Base-by-base conservation (phyloP, 2,797 vertebrate genomes). In the Corythornis leucogaster region DNA sequence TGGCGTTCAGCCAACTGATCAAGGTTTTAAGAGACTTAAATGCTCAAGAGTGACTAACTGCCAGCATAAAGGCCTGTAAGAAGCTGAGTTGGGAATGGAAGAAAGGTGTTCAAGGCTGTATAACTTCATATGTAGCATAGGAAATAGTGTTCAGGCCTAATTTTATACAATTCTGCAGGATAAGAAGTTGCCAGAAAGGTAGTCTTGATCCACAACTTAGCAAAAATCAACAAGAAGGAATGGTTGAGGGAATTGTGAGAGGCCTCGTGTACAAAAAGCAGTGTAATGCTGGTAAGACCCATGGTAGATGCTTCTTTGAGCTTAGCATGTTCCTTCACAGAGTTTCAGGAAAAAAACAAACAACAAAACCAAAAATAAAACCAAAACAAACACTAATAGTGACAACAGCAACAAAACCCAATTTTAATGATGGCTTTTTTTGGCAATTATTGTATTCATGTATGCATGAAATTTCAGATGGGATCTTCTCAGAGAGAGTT, bases 401-500 rank as follows among this genome's bases (percentile, higher is more conserved):
- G 33, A 17, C 46, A 48, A 25, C 24, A 46, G 24, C 5, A 57
- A 57, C 14, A 76, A 35, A 74, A 66, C 25, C 42, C 80, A 90
- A 91, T 68, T 74, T 53, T 84, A 75, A 85, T 91, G 13, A 25
- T 38, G 81, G 55, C n/a, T 88, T 90, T 53, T 93, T 93, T 91
- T 92, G 83, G 42, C 62, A 91, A 79, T 91, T 68, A 85, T 57
- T 76, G 50, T 89, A 91, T 87, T 89, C 77, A 86, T 66, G 31
- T 86, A 79, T 43, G 57, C 1, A 0, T 80, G 64, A 81, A 85
- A 93, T 93, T 92, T 92, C 71, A 91, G 38, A 53, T 75, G 67
- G 62, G 20, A 92, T 82, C 16, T 66, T 95, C 73, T 93, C 25
- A 54, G 66, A 42, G 35, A 76, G 28, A 64, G 9, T 90, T 74